These are phyloP conservation scores for Callipepla californica DNA, from an alignment of 2,113 vertebrate genomes.

Conservation along the genomic window DNA sequence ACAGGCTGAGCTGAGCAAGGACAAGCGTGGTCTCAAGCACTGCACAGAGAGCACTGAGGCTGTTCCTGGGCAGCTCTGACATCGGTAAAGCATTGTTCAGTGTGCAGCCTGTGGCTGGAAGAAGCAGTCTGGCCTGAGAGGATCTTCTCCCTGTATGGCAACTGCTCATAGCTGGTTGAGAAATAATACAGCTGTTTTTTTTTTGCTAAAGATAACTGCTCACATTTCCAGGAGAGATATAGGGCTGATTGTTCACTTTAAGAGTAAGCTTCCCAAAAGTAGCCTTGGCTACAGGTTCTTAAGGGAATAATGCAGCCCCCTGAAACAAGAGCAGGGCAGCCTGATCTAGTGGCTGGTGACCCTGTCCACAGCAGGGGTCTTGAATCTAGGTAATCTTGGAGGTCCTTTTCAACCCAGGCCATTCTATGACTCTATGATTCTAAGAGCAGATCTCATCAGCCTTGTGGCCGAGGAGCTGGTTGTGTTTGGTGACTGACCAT, in stretches of 20 bases:
- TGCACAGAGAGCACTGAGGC: background rate
- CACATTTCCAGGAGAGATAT: background rate
- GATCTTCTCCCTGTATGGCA: background rate
- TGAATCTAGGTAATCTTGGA: too few relatives aligned
- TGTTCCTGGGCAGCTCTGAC: background rate
- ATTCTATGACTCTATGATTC: too few relatives aligned
- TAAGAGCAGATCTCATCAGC: background rate
- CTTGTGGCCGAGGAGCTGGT: background rate
- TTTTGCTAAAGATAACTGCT: background rate
- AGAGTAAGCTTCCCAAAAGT: background rate
- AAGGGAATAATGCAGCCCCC: background rate
- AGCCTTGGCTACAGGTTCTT: background rate
- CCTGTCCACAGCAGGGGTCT: too few relatives aligned
- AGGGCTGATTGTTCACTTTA: background rate
- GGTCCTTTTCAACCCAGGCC: too few relatives aligned
- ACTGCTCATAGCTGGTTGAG: background rate
- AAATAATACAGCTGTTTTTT: background rate
- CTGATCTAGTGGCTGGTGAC: too few relatives aligned
- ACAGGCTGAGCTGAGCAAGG: background rate
- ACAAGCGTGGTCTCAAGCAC: background rate
- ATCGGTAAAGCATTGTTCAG: background rate
- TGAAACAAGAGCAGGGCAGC: background rate
- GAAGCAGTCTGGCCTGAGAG: background rate
- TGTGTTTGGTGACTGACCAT: background rate
- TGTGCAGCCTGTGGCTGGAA: background rate